Conservation (phyloP, 2,113 vertebrate species). For the Melanotaenia duboulayi region DNA sequence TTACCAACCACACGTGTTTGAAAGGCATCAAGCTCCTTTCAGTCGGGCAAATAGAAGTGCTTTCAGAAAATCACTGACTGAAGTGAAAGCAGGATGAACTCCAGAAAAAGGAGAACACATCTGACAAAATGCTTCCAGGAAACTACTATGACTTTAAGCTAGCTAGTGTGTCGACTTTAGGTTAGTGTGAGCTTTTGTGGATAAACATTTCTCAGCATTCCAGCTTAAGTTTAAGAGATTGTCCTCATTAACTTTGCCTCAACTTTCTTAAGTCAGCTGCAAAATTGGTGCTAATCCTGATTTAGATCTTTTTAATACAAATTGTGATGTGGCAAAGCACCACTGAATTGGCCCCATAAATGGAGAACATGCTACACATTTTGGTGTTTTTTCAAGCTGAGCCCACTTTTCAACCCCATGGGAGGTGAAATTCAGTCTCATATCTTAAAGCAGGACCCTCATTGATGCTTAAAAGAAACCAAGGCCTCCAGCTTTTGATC, state of each 20-base stretch:
- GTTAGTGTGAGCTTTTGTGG: constrained; percentile 35
- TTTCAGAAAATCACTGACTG: constrained; percentile 37
- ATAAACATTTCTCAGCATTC: constrained; percentile 49
- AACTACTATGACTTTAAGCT: constrained; percentile 41
- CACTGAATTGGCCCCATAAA: constrained; percentile 27
- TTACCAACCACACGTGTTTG: constrained; percentile 65
- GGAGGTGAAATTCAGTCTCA: too few relatives aligned
- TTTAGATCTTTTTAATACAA: constrained; percentile 33
- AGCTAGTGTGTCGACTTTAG: constrained; percentile 3
- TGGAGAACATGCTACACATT: constrained; percentile 18
- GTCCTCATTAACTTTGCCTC: constrained; percentile 48
- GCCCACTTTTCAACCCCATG: constrained; percentile 14
- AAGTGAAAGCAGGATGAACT: constrained; percentile 51
- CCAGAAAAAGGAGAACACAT: constrained; percentile 27
- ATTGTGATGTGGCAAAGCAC: constrained; percentile 5
- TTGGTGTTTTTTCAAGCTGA: background rate
- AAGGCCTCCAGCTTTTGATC: background rate
- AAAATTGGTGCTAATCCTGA: constrained; percentile 39
- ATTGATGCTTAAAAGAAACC: background rate
- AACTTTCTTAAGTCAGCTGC: constrained; percentile 37
- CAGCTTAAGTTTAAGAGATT: constrained; percentile 40
- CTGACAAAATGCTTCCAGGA: constrained; percentile 45
- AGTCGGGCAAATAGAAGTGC: constrained; percentile 33
- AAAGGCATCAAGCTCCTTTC: constrained; percentile 62
- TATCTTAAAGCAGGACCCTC: too few relatives aligned